phyloP scores from a whole-genome alignment of 2,888 invertebrate genomes.

The Maniola hyperantus region DNA sequence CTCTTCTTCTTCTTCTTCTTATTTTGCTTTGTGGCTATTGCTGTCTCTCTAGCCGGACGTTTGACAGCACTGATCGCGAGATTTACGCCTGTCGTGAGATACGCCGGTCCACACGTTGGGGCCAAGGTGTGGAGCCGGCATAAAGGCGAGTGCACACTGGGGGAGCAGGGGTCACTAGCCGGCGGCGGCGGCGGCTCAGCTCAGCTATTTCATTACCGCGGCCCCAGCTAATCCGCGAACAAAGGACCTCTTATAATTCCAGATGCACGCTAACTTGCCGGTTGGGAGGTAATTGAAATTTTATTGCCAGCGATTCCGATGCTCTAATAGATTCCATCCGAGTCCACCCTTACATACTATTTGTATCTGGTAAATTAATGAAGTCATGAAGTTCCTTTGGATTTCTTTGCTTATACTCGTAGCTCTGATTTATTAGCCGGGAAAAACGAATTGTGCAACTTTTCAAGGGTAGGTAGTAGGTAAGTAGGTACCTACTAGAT shows the following conservation, averaged over 20 bases:
- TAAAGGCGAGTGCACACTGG: background rate
- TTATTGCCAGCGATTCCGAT: slow-evolving; percentile 42
- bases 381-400: background rate
- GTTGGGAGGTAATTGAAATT: slow-evolving; percentile 46
- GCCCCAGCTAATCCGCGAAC: slow-evolving; percentile 49
- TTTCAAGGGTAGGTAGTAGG: too few species aligned
- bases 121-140: too few species aligned
- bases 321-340: slow-evolving; percentile 28
- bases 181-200: slow-evolving; percentile 51
- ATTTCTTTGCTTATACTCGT: background rate
- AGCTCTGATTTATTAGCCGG: background rate
- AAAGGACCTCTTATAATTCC: slow-evolving; percentile 47
- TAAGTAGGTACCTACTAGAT: too few species aligned
- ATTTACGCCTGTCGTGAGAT: too few species aligned
- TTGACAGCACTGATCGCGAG: too few species aligned
- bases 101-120: too few species aligned
- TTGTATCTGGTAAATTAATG: background rate
- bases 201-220: slow-evolving; percentile 59
- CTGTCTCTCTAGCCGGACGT: too few species aligned
- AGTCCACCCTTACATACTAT: background rate
- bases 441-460: too few species aligned
- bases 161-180: background rate
- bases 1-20: too few species aligned
- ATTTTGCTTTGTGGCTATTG: too few species aligned
- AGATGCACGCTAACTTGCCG: slow-evolving; percentile 40